Conservation (phyloP, 2,113 vertebrate genomes). For the Haemorhous mexicanus region DNA sequence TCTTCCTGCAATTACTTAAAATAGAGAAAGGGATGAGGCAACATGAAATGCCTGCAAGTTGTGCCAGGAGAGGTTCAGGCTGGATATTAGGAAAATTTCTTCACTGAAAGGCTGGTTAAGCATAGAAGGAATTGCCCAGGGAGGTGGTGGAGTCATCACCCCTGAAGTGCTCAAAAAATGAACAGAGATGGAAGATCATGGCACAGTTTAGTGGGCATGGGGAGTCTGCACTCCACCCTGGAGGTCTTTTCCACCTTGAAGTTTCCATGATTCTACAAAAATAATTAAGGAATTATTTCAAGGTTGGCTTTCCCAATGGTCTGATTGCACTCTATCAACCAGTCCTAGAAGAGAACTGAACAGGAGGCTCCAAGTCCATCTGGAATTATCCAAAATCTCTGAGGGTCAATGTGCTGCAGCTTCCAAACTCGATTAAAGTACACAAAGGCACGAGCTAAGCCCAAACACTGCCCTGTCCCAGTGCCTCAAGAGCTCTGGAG, state of each 20-base stretch:
- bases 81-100: background rate
- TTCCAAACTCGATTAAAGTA: background rate
- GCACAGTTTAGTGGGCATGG: background rate
- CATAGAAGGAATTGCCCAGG: background rate
- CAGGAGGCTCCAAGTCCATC: background rate
- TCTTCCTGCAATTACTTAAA: background rate
- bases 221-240: background rate
- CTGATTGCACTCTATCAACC: background rate
- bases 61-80: background rate
- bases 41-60: background rate
- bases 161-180: background rate
- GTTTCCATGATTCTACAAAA: background rate
- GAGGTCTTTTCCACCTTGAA: background rate
- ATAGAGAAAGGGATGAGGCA: background rate
- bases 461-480: background rate
- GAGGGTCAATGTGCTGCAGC: background rate
- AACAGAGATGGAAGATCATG: rapidly evolving
- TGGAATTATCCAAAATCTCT: background rate
- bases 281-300: background rate
- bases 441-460: background rate
- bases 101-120: background rate
- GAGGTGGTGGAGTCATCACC: background rate
- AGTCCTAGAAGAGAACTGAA: background rate
- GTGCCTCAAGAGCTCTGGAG: background rate
- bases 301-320: background rate